Conservation (phyloP, 2,888 invertebrate species). For the Ametastegia equiseti region DNA sequence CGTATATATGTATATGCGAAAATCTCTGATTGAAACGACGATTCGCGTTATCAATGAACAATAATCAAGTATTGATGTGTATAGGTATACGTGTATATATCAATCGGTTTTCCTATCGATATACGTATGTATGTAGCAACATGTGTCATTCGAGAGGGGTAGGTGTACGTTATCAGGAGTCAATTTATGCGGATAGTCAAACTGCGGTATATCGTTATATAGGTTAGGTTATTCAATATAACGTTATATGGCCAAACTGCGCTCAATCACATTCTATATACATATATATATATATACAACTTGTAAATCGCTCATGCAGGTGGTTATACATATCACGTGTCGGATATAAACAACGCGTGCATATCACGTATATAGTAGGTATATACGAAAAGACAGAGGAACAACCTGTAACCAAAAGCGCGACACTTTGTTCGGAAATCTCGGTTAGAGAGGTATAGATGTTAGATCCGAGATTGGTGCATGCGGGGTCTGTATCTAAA, state of each 20-base stretch:
- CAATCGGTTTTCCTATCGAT: neutral
- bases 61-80: neutral
- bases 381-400: neutral
- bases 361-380: neutral
- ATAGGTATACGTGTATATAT: neutral
- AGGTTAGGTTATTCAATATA: neutral
- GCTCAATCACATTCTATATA: neutral
- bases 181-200: neutral
- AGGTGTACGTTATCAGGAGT: slow-evolving; percentile 10
- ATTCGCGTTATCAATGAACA: slow-evolving; percentile 7
- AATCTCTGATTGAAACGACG: neutral
- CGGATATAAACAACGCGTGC: neutral
- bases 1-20: too few species aligned
- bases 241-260: neutral
- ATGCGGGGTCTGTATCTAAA: slow-evolving; percentile 67
- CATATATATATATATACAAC: too few species aligned
- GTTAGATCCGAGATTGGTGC: slow-evolving; percentile 66
- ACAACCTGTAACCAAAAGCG: slow-evolving; percentile 34
- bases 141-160: too few species aligned
- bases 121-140: neutral
- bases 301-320: neutral
- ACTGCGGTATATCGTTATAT: neutral
- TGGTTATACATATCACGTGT: neutral
- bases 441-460: slow-evolving; percentile 69
- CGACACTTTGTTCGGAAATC: slow-evolving; percentile 51